A percentile compares a stretch with the other conserved stretches of the same genome.
Conservation (phyloP, 1,140 invertebrate species). For the Yoshiicerus persimilis region DNA sequence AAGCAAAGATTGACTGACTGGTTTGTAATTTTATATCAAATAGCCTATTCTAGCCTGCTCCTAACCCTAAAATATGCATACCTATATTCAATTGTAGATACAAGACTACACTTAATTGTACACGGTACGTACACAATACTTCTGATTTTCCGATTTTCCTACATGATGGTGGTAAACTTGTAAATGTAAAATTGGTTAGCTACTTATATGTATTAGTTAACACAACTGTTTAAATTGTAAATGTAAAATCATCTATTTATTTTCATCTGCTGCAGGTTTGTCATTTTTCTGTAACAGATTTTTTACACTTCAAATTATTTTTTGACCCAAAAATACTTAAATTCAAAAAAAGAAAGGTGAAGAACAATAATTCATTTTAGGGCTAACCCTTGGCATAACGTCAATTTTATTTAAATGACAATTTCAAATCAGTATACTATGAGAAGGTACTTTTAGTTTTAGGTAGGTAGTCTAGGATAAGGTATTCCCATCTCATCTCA, state of each 20-base stretch:
- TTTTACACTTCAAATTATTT: neutral
- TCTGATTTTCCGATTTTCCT: neutral
- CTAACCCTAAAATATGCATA: neutral
- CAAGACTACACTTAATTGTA: neutral
- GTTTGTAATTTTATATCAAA: neutral
- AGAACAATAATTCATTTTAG: neutral
- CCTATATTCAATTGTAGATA: neutral
- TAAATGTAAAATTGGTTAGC: neutral
- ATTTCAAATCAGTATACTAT: neutral
- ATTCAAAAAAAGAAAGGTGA: neutral
- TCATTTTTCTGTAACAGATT: too few relatives aligned
- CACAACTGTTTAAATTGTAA: neutral
- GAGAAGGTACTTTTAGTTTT: neutral
- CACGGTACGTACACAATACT: neutral
- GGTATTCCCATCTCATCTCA: neutral
- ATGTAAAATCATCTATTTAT: neutral
- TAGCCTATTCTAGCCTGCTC: neutral
- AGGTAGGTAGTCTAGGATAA: neutral
- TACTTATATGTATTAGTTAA: neutral
- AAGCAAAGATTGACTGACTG: too few relatives aligned
- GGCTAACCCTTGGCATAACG: neutral
- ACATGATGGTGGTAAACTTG: neutral
- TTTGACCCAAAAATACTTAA: neutral
- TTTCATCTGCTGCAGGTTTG: neutral
- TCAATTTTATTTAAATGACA: constrained; percentile 1